phyloP scores from a whole-genome alignment of 2,888 invertebrate species.

The Scaptodrosophila latifasciaeformis region DNA sequence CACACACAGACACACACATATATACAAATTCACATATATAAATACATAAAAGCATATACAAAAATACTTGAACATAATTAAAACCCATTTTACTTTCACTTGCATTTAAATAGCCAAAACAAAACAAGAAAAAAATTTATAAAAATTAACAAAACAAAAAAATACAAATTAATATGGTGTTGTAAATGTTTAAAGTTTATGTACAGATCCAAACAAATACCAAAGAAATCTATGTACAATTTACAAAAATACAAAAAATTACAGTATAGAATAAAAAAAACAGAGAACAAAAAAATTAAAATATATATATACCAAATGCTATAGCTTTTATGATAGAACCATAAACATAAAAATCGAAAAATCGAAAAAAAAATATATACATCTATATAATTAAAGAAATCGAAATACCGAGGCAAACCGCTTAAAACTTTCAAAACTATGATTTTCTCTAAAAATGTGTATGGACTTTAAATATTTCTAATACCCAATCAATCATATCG shows the following conservation, averaged over 20 bases:
- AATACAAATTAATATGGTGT: constrained; percentile 41
- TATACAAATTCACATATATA: constrained; percentile 6
- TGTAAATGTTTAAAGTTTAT: constrained; percentile 52
- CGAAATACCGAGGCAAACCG: constrained; percentile 26
- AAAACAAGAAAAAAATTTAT: no score
- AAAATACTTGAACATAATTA: constrained; percentile 10
- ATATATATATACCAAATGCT: background rate
- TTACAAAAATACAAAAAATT: constrained; percentile 15
- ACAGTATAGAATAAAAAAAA: constrained; percentile 2
- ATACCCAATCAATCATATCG: no score
- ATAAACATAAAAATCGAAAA: constrained; percentile 11
- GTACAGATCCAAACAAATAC: constrained; percentile 44
- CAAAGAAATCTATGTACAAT: constrained; percentile 39
- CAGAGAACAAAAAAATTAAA: background rate
- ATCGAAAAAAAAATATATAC: constrained; percentile 8
- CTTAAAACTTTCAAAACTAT: background rate
- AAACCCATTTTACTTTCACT: constrained; percentile 7
- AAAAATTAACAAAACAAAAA: no score
- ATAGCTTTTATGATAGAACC: constrained; percentile 3
- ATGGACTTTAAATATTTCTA: no score
- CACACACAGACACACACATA: constrained; percentile 7
- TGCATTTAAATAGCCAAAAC: constrained; percentile 11
- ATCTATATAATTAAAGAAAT: no score
- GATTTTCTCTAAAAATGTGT: background rate
- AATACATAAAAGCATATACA: constrained; percentile 1